Conservation (phyloP, 2,113 vertebrate species). For the Delphinapterus leucas region DNA sequence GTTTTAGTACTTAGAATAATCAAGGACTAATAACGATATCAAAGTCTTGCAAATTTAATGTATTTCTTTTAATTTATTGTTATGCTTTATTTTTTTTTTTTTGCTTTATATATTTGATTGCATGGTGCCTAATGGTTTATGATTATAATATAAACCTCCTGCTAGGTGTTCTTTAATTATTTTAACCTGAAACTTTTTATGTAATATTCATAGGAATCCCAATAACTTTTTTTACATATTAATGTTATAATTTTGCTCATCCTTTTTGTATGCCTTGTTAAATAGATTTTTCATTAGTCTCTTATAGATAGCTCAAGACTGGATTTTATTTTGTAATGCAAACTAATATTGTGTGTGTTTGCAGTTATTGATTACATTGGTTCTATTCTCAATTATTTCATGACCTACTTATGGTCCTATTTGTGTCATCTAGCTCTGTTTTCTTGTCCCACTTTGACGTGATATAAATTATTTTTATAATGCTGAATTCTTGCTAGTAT, state of each 20-base stretch:
- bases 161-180: neutral
- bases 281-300: neutral
- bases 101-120: neutral
- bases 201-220: neutral
- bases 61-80: neutral
- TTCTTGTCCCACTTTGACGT: neutral
- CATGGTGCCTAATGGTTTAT: neutral
- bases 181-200: neutral
- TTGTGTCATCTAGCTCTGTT: neutral
- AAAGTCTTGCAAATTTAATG: neutral
- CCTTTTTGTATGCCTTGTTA: neutral
- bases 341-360: neutral
- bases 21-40: neutral
- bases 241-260: neutral
- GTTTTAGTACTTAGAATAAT: neutral
- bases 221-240: neutral
- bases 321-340: neutral
- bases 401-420: neutral
- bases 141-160: neutral
- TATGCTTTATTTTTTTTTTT: neutral
- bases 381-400: neutral
- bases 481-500: neutral
- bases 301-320: neutral
- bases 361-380: neutral
- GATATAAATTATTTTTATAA: neutral